These are phyloP conservation scores for Lepus oiostolus DNA, from an alignment of 2,797 vertebrate species.

Conservation along the genomic window DNA sequence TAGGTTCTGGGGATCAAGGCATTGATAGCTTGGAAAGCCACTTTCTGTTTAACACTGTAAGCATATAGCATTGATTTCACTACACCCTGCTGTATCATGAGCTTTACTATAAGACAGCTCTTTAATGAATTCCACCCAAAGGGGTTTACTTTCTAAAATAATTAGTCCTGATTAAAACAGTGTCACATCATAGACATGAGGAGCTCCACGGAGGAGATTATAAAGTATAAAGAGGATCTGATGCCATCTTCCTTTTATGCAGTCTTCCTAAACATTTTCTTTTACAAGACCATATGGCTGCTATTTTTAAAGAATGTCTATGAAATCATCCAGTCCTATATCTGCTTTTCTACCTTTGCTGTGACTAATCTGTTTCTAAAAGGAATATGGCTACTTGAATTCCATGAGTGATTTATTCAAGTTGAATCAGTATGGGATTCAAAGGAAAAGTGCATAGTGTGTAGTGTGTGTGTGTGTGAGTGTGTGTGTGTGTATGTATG, in stretches of 20 bases:
- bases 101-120: not conserved
- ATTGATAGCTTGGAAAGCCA: not conserved
- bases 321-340: not conserved
- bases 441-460: not conserved
- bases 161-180: not conserved
- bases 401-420: not conserved
- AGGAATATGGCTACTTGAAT: constrained; percentile 17
- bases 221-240: not conserved
- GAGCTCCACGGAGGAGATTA: not conserved
- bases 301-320: not conserved
- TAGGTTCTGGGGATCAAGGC: not conserved
- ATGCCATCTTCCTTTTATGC: not conserved
- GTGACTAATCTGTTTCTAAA: constrained; percentile 42
- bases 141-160: constrained; percentile 2
- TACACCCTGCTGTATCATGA: not conserved
- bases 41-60: not conserved
- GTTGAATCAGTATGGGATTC: not conserved
- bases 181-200: not conserved
- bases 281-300: not conserved
- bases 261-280: not conserved
- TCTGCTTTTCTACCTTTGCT: constrained; percentile 33
- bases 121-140: not conserved
- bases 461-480: too few relatives aligned
- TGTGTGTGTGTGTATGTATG: too few relatives aligned
- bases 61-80: not conserved